Base-by-base conservation (phyloP, 2,113 vertebrate species). In the Numenius arquata region DNA sequence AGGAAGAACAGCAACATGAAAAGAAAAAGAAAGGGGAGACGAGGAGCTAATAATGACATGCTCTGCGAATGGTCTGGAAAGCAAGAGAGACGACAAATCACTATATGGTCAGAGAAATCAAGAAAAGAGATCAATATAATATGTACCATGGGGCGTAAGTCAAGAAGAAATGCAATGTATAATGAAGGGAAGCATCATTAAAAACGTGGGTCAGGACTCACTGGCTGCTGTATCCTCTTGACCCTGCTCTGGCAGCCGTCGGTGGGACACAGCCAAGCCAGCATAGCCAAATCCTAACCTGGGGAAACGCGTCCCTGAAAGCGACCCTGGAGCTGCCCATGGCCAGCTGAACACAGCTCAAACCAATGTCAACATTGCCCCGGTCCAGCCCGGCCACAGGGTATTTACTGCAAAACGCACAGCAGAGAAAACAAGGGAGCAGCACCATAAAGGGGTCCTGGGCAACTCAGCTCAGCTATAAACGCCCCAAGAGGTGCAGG, bases 41-140 rank as follows among this genome's bases (percentile, higher is more conserved):
- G 48, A 79, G 72, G 41, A 73, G 56, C 61, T 93, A 65, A 74
- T 59, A 92, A 81, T 20, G 61, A 79, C 76, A 45, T 9, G 26
- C 61, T 71, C 47, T 81, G 89, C 0, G 3, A 84, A 56, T 27
- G 38, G 73, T 25, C 32, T 68, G 87, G 83, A 89, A 87, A 52
- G 62, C 40, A 62, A 68, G 65, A 63, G 71, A 65, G 47, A 47
- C 78, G 80, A 95, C 47, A 87, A 86, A 92, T 94, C 65, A 75
- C 72, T 47, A 40, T 3, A 58, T 0, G 5, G 68, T 53, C 80
- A 85, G 76, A 25, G 38, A 89, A 91, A 70, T 81, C 91, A 93
- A 78, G 40, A 83, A 48, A 70, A 50, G 34, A 85, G 40, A 89
- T 79, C 70, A 61, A 85, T 93, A 53, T 32, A 65, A 84, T 22